Percentiles rank a stretch among this genome's conserved stretches.
Conservation (phyloP, 2,113 vertebrate genomes). For the Lucifuga dentata region DNA sequence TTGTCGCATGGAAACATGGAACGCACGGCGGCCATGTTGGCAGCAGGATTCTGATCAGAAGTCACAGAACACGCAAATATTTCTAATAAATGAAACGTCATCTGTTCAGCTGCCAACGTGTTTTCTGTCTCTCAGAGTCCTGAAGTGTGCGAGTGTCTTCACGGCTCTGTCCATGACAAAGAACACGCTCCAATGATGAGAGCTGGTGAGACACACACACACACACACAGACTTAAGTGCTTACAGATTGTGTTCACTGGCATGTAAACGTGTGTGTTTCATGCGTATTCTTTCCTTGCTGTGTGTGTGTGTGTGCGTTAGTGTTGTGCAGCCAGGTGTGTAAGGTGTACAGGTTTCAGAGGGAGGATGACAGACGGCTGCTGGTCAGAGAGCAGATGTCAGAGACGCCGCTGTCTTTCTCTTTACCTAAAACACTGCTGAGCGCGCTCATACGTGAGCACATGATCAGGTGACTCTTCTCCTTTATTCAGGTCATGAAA, state of each 20-base stretch:
- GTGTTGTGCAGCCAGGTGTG: slow-evolving; percentile 58
- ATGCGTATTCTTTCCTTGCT: neutral
- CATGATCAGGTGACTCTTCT: slow-evolving; percentile 69
- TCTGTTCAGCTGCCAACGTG: too few species aligned
- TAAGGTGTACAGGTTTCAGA: slow-evolving; percentile 71
- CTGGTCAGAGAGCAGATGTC: slow-evolving; percentile 75
- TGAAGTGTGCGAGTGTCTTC: slow-evolving; percentile 54
- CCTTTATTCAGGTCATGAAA: too few species aligned
- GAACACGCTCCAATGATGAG: slow-evolving; percentile 69
- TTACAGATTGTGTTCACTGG: too few species aligned
- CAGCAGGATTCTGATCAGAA: too few species aligned
- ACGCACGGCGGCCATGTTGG: too few species aligned
- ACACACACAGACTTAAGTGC: neutral
- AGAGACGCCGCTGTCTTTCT: slow-evolving; percentile 71
- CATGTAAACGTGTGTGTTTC: too few species aligned
- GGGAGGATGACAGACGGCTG: slow-evolving; percentile 65
- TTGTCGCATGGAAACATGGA: too few species aligned
- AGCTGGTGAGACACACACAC: slow-evolving; percentile 56
- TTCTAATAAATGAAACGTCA: too few species aligned
- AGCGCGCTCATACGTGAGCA: slow-evolving; percentile 47
- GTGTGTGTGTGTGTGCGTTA: slow-evolving; percentile 17
- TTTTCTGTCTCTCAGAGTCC: slow-evolving; percentile 26
- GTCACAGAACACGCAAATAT: too few species aligned
- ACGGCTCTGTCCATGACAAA: slow-evolving; percentile 55
- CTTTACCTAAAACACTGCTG: slow-evolving; percentile 69